phyloP scores from a whole-genome alignment of 1,140 invertebrate genomes.

The Cardiocondyla obscurior region DNA sequence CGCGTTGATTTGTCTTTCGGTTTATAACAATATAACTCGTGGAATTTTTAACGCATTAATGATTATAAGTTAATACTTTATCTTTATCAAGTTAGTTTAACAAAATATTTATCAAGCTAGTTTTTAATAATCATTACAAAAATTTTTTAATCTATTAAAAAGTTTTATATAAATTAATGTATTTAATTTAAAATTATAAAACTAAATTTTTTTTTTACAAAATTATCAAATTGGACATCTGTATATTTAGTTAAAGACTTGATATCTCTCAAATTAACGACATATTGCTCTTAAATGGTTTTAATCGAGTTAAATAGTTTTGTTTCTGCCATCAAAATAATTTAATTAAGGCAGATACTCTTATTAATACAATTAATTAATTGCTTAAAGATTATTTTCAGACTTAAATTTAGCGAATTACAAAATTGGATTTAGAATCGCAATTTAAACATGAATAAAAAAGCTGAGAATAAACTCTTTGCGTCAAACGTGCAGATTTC shows the following conservation, averaged over 20 bases:
- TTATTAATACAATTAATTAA: slow-evolving; percentile 10
- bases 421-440: slow-evolving; percentile 1
- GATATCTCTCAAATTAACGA: neutral
- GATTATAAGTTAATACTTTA: neutral
- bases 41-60: slow-evolving; percentile 17
- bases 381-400: neutral
- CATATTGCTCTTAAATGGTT: neutral
- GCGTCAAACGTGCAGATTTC: neutral
- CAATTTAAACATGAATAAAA: neutral
- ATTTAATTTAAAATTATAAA: neutral
- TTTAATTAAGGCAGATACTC: neutral
- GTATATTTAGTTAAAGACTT: neutral
- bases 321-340: neutral
- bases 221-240: neutral
- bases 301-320: slow-evolving; percentile 2
- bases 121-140: slow-evolving; percentile 5
- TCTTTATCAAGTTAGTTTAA: no score
- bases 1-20: slow-evolving; percentile 35
- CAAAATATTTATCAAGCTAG: neutral
- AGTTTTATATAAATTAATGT: neutral
- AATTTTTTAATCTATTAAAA: neutral
- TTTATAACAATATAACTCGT: neutral
- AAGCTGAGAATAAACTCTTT: slow-evolving; percentile 13
- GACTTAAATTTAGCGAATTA: neutral
- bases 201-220: neutral